Evolutionary conservation across 2,797 vertebrate species (phyloP).

Genomic region (Acropternis orthonyx): DNA sequence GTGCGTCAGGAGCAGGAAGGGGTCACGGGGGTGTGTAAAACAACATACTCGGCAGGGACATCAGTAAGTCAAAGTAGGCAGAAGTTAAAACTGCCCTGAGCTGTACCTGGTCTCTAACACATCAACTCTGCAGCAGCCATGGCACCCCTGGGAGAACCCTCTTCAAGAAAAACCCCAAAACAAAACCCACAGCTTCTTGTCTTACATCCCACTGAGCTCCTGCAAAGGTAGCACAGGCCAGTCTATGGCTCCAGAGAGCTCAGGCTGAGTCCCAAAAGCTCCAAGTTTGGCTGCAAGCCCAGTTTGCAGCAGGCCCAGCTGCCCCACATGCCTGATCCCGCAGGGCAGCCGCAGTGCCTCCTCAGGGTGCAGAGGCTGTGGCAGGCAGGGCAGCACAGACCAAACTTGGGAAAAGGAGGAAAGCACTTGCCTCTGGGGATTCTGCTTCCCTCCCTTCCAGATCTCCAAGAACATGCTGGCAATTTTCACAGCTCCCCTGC

Average conservation of each 20-base stretch:
- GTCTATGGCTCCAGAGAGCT: background rate
- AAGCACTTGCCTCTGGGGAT: background rate
- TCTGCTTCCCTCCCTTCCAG: background rate
- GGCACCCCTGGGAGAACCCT: background rate
- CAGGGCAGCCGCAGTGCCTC: background rate
- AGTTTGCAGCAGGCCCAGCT: background rate
- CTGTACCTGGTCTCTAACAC: background rate
- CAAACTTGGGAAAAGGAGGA: background rate
- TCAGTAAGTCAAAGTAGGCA: background rate
- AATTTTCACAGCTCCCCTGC: background rate
- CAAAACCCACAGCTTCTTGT: background rate
- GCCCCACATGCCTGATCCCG: fast-evolving
- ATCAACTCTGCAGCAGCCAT: background rate
- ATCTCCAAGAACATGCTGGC: background rate
- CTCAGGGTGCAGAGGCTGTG: background rate
- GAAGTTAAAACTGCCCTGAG: background rate
- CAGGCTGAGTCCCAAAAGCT: background rate
- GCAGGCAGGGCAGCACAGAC: background rate
- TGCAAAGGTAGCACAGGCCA: background rate
- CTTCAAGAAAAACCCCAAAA: too few species aligned
- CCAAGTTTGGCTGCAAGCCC: background rate
- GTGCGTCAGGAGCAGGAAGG: background rate
- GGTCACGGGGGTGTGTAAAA: background rate
- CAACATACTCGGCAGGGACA: background rate
- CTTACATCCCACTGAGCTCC: background rate